Evolutionary conservation across 2,888 invertebrate species (phyloP), one percentile per base, ranked within the genome.

Genomic region (Ichneumon xanthorius): DNA sequence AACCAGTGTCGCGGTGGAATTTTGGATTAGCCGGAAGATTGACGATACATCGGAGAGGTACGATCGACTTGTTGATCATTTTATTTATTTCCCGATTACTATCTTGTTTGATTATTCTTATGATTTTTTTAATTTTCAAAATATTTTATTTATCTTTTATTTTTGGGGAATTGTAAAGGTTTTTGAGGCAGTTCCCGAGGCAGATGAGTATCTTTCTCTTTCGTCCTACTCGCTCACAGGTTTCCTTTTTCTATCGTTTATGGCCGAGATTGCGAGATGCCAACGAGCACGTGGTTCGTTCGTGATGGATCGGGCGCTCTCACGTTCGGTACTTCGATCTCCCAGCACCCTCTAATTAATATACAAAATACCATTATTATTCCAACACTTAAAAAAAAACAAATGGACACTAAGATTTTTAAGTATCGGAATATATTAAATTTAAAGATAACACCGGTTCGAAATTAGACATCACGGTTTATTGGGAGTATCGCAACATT

Each of bases 201-300:
- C 75, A 76, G 70, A 75, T 40, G 53, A 78, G 55, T 78, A 71
- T 68, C 45, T 71, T 63, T 58, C 37, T 22, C 71, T 61, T 45
- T 16, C 53, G 45, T 61, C 79, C 63, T 9, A 48, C 63, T 77
- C 68, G 53, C 80, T 40, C 55, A 26, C 71, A 50, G 48, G 22
- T 55, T 58, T 80, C 50, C 26, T 61, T 30, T 48, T 26, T 65
- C 58, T 73, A 14, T 53, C 33, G 37, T 45, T 30, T 14, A 22
- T 50, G 16, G 58, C 48, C n/a, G 65, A 79, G 40, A 76, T 82
- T 82, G 85, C 78, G 68, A 75, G 80, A 76, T 55, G 55, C 45
- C 22, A 7, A 63, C 40, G 73, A 78, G 78, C 81, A 82, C 82
- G 84, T 82, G 81, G 82, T 82, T 26, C 63, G 16, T 19, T 33